Base-by-base conservation (phyloP, 2,888 invertebrate species). In the Norana najaformis region DNA sequence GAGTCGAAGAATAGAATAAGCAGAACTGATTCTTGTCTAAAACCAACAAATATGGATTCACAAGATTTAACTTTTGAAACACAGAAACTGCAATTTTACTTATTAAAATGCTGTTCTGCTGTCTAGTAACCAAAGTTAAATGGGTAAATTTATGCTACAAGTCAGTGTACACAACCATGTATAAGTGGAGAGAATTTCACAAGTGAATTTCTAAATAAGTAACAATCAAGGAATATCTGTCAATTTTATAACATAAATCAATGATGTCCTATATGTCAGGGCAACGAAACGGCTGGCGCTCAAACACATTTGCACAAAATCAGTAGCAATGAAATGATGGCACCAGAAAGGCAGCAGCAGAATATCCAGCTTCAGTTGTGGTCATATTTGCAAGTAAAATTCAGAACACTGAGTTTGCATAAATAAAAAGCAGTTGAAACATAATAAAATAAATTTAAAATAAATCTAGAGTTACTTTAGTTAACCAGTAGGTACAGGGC, bases 21-120 rank as follows among this genome's bases (percentile, higher is more conserved):
- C 85, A 35, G 85, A 85, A 85, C 85, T 85, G 85, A 85, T 85
- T 36, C 37, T 85, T 85, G 85, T 37, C 85, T 85, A 36, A 85
- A 35, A 85, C 34, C 85, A 36, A n/a, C 36, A 85, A 85, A 85
- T 6, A 0, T 36, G 23, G 36, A 85, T 14, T 37, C n/a, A 83
- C 3, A 83, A 0, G 35, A 85, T n/a, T n/a, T n/a, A 11, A 69
- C 69, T n/a, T 69, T n/a, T 69, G 30, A n/a, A 69, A n/a, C 11
- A n/a, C 69, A 69, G 6, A 69, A 6, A 23, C 23, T 47, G 47
- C 47, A 47, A 47, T 47, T 23, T 47, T 47, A n/a, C n/a, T n/a
- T 6, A 11, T n/a, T n/a, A 69, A 69, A 0, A n/a, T 16, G 16
- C n/a, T 69, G 30, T n/a, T n/a, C n/a, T 69, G 69, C 69, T n/a